Conservation (phyloP, 2,113 vertebrate species). For the Crotophaga sulcirostris region DNA sequence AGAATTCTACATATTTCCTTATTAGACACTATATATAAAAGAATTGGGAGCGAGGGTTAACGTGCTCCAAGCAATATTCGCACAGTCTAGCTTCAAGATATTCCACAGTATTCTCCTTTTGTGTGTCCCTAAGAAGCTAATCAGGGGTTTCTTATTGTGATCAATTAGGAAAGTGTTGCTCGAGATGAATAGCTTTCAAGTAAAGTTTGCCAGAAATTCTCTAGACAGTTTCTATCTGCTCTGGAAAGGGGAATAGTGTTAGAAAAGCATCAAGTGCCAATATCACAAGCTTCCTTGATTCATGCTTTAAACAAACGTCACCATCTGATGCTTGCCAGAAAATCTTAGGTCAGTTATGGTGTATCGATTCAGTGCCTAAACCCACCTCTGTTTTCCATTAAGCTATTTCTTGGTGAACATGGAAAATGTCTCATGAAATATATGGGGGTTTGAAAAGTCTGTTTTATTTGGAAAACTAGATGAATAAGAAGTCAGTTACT, state of each 20-base stretch:
- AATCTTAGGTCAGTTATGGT: conserved; percentile 11
- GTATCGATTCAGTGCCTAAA: background rate
- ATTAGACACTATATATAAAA: background rate
- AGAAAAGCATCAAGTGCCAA: background rate
- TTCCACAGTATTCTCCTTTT: background rate
- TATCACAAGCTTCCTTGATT: conserved; percentile 36
- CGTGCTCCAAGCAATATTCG: background rate
- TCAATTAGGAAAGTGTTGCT: conserved; percentile 40
- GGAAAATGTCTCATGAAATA: background rate
- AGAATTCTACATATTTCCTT: background rate
- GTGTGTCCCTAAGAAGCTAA: background rate
- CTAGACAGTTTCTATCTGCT: conserved; percentile 51
- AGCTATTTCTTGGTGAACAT: background rate
- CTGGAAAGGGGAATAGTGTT: conserved; percentile 49
- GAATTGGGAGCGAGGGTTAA: background rate
- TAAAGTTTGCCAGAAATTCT: conserved; percentile 59
- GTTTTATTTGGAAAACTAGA: background rate
- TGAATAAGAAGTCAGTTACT: background rate
- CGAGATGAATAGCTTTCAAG: conserved; percentile 47
- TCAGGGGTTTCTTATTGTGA: background rate
- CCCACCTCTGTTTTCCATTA: background rate
- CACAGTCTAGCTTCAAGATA: background rate
- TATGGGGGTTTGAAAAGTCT: background rate
- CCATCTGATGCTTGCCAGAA: conserved; percentile 44
- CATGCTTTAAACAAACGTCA: conserved; percentile 63